A percentile compares a stretch with the other conserved stretches of the same genome.
Evolutionary conservation across 2,888 invertebrate species (phyloP).

Genomic region (Tupiocoris notatus): DNA sequence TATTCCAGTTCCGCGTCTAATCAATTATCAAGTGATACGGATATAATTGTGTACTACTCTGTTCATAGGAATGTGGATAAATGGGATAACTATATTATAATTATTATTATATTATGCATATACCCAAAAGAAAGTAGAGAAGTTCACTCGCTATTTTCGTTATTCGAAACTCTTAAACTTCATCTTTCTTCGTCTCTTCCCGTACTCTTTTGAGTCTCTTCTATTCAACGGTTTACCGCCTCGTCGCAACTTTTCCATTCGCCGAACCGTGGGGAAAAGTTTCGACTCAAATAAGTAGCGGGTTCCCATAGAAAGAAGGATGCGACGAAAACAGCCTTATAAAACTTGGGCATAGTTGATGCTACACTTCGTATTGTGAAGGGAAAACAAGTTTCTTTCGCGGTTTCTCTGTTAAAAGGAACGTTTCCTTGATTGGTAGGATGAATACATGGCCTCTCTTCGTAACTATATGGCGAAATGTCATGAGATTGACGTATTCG

Average conservation of each 20-base stretch:
- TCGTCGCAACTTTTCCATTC: background rate
- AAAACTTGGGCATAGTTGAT: slow-evolving; percentile 1
- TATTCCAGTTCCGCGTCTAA: too few species aligned
- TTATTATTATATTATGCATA: too few species aligned
- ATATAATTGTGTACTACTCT: too few species aligned
- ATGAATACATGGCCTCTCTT: background rate
- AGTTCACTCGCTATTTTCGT: too few species aligned
- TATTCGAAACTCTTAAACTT: background rate
- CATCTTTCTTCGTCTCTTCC: background rate
- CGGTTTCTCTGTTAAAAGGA: background rate
- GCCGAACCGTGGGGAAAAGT: background rate
- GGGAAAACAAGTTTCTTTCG: background rate
- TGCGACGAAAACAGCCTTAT: slow-evolving; percentile 25
- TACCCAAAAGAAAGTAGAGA: too few species aligned
- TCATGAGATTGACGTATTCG: too few species aligned
- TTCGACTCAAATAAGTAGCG: background rate
- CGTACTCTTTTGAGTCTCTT: background rate
- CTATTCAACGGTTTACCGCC: background rate
- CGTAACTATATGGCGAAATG: too few species aligned
- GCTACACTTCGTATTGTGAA: background rate
- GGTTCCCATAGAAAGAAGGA: slow-evolving; percentile 2
- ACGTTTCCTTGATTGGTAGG: background rate
- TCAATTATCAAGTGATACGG: too few species aligned
- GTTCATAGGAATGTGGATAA: too few species aligned
- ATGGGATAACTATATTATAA: too few species aligned